Conservation (phyloP, 2,113 vertebrate species). For the Indicator maculatus region DNA sequence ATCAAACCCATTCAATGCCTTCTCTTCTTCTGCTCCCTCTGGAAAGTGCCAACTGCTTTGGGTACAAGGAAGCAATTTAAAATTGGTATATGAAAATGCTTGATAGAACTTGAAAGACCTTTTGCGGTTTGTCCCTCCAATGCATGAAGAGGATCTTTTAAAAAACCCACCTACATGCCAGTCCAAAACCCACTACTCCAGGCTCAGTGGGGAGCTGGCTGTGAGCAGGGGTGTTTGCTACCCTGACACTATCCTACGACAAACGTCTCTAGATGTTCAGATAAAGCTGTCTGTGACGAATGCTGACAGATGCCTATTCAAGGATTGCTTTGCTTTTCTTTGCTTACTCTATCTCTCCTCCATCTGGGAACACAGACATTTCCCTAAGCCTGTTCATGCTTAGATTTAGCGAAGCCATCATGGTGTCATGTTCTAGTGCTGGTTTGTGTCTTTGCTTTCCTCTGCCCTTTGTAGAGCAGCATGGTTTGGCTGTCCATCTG, state of each 20-base stretch:
- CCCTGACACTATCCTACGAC: neutral
- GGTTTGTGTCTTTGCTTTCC: slow-evolving; percentile 24
- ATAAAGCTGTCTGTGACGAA: neutral
- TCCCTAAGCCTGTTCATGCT: slow-evolving; percentile 17
- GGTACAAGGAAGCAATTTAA: neutral
- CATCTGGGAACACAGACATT: slow-evolving; percentile 27
- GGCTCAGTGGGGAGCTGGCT: neutral
- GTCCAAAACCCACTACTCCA: neutral
- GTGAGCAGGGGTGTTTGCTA: neutral
- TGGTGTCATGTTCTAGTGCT: slow-evolving; percentile 5
- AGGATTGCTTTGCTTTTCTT: slow-evolving; percentile 5
- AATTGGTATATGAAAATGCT: neutral
- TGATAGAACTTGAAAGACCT: neutral
- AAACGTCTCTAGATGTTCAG: slow-evolving; percentile 30
- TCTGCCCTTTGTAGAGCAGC: slow-evolving; percentile 42
- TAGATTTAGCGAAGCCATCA: slow-evolving; percentile 28
- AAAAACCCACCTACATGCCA: neutral
- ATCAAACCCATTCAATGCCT: neutral
- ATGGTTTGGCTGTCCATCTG: slow-evolving; percentile 49
- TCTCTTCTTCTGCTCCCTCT: neutral
- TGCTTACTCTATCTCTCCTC: neutral
- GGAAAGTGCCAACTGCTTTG: neutral
- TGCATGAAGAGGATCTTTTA: neutral
- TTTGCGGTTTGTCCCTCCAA: neutral
- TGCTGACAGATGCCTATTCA: neutral